These are phyloP conservation scores for Knipowitschia caucasica DNA, from an alignment of 2,797 vertebrate genomes.

Conservation along the genomic window DNA sequence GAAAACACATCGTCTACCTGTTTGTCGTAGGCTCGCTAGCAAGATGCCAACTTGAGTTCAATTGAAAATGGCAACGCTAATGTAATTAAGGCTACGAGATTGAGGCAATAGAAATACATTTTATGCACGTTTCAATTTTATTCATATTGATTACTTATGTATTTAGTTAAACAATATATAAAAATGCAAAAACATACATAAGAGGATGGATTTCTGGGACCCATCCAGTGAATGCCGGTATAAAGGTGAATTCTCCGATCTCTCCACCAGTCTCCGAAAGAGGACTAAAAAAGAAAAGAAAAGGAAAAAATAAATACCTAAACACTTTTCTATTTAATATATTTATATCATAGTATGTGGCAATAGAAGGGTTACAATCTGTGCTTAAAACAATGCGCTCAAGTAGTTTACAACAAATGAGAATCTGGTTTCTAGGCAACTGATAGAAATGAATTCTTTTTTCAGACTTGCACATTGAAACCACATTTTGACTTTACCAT, in stretches of 20 bases:
- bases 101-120: too few relatives aligned
- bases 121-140: too few relatives aligned
- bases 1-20: constrained; percentile 1
- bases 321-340: neutral
- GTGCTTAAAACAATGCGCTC: constrained; percentile 6
- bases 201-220: constrained; percentile 85
- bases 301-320: neutral
- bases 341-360: neutral
- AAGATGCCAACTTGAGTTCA: neutral
- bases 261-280: constrained; percentile 66
- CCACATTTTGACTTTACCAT: neutral
- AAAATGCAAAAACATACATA: constrained; percentile 72
- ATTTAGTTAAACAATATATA: neutral
- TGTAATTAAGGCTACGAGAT: too few relatives aligned
- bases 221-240: constrained; percentile 90
- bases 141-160: too few relatives aligned
- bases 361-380: constrained; percentile 1
- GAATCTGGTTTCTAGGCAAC: constrained; percentile 1
- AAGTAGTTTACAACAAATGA: neutral
- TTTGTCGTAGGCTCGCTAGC: neutral
- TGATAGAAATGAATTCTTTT: constrained; percentile 11
- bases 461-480: neutral
- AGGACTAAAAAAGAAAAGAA: constrained; percentile 64
- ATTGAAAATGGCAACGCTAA: neutral
- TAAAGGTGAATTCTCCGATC: constrained; percentile 83